phyloP scores from a whole-genome alignment of 2,113 vertebrate genomes.

The Corvus moneduloides region DNA sequence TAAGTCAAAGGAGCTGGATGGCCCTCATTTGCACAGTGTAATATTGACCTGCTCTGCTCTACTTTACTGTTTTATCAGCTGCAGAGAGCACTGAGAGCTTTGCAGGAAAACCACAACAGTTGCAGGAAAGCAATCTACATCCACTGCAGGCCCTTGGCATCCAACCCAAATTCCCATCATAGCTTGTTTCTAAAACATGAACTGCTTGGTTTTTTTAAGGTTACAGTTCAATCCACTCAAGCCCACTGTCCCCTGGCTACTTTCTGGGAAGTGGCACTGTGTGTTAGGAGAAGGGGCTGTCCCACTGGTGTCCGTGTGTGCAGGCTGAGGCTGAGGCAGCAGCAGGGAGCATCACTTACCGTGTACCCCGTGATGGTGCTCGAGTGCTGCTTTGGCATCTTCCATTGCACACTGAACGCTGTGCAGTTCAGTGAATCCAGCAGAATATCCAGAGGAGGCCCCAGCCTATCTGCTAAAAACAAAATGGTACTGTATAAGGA shows the following conservation, averaged over 20 bases:
- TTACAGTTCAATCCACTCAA: not conserved
- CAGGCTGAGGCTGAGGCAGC: not conserved
- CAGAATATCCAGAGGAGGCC: constrained; percentile 85
- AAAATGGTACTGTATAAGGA: constrained; percentile 32
- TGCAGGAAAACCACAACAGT: not conserved
- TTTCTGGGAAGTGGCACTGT: not conserved
- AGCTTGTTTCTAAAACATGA: not conserved
- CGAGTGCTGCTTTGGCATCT: constrained; percentile 81
- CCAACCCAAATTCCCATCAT: not conserved
- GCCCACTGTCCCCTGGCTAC: accelerated
- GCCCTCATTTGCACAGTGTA: not conserved
- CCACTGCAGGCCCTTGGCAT: not conserved
- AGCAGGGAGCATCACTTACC: constrained; percentile 60
- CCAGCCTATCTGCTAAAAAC: constrained; percentile 82
- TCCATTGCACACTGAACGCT: constrained; percentile 87
- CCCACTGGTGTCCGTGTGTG: accelerated
- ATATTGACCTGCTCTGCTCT: not conserved
- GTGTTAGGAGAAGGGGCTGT: not conserved
- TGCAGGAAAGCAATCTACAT: not conserved
- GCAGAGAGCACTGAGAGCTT: not conserved
- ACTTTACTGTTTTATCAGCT: not conserved
- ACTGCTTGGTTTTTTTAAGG: not conserved
- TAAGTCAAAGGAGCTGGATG: not conserved
- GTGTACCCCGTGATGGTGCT: constrained; percentile 86
- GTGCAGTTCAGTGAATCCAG: constrained; percentile 91